phyloP scores from a whole-genome alignment of 2,113 vertebrate species.

The Dicentrarchus labrax region DNA sequence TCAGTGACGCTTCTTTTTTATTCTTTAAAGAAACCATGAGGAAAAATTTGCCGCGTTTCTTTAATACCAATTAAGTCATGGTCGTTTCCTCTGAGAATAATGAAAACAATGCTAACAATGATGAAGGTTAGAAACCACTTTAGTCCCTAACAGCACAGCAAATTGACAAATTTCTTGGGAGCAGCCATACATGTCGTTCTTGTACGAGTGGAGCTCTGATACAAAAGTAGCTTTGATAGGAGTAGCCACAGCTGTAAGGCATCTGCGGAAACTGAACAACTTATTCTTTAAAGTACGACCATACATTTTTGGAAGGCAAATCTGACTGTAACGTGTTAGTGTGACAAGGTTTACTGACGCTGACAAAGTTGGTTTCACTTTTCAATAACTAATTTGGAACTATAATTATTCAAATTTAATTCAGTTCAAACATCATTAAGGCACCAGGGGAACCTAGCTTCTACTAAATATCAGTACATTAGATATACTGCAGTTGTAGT shows the following conservation, averaged over 20 bases:
- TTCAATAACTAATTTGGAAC: background rate
- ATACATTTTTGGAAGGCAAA: background rate
- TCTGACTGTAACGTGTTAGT: background rate
- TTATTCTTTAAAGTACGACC: background rate
- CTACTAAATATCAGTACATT: background rate
- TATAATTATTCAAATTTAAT: background rate
- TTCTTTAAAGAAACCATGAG: background rate
- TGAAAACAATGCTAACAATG: background rate
- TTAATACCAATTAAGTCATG: background rate
- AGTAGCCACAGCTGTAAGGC: background rate
- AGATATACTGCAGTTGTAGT: background rate
- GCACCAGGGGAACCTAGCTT: background rate
- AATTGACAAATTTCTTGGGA: background rate
- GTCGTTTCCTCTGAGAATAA: background rate
- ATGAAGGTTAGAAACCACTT: background rate
- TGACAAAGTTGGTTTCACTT: background rate
- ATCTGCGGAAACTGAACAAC: constrained; percentile 9
- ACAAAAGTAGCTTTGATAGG: too few relatives aligned
- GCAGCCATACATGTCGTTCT: background rate
- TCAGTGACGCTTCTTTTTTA: too few relatives aligned
- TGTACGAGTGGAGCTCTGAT: background rate
- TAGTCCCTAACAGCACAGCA: background rate
- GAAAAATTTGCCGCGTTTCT: background rate
- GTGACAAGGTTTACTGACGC: background rate
- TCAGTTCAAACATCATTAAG: background rate